Evolutionary conservation across 2,888 invertebrate genomes (phyloP).

Genomic region (Chamaedrilus cognettii): DNA sequence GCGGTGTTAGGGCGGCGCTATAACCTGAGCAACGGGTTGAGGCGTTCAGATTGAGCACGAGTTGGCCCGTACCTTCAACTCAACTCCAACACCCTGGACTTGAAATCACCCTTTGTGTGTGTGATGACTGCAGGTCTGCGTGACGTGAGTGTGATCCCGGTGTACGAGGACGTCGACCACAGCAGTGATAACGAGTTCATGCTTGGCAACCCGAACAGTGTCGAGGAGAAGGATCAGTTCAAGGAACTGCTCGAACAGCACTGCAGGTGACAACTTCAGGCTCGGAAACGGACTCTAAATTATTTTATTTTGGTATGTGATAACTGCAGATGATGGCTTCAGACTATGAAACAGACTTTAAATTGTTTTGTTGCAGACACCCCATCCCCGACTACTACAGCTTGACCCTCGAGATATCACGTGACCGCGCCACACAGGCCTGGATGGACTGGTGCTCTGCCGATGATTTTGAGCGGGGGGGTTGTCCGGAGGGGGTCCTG

Average conservation of each 20-base stretch:
- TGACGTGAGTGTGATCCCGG: conserved; percentile 50
- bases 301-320: too few relatives aligned
- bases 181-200: conserved; percentile 48
- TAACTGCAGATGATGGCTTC: conserved; percentile 49
- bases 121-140: conserved; percentile 32
- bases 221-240: conserved; percentile 43
- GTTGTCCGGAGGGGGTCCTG: conserved; percentile 44
- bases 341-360: too few relatives aligned
- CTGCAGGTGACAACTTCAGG: conserved; percentile 47
- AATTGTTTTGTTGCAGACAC: conserved; percentile 48
- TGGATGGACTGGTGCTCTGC: conserved; percentile 47
- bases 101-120: neutral
- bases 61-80: too few relatives aligned
- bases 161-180: conserved; percentile 51
- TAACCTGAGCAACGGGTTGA: too few relatives aligned
- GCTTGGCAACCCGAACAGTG: conserved; percentile 32
- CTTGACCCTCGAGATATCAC: conserved; percentile 45
- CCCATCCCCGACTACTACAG: conserved; percentile 55
- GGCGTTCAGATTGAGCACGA: too few relatives aligned
- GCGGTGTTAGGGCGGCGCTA: too few relatives aligned
- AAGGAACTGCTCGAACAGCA: conserved; percentile 41
- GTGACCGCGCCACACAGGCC: conserved; percentile 48
- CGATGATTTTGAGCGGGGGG: conserved; percentile 34
- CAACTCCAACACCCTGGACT: too few relatives aligned
- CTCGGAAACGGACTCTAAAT: too few relatives aligned